Conservation (phyloP, 2,113 vertebrate species). For the Myocastor coypus region DNA sequence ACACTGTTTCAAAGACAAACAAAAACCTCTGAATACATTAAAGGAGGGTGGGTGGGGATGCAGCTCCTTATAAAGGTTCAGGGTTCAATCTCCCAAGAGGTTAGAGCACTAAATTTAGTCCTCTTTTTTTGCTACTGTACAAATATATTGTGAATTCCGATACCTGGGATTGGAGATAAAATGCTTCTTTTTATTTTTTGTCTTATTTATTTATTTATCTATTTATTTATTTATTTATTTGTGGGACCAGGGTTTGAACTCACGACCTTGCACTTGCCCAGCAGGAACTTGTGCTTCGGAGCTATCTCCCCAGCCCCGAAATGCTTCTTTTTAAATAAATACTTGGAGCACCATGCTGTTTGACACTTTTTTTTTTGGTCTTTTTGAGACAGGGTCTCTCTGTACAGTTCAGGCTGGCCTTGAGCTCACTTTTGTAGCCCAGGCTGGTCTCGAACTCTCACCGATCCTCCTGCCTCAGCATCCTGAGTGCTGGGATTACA, state of each 20-base stretch:
- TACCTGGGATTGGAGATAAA: slow-evolving; percentile 18
- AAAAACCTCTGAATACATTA: background rate
- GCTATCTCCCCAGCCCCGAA: too few relatives aligned
- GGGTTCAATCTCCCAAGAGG: background rate
- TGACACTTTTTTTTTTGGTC: background rate
- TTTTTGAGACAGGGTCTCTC: too few relatives aligned
- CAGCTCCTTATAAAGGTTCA: background rate
- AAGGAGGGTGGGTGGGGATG: background rate
- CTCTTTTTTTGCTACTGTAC: background rate
- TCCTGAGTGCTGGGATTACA: too few relatives aligned
- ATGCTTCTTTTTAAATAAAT: slow-evolving; percentile 71
- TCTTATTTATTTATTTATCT: too few relatives aligned
- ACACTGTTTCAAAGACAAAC: background rate
- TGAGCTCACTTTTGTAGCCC: too few relatives aligned
- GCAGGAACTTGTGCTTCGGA: too few relatives aligned
- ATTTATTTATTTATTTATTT: too few relatives aligned
- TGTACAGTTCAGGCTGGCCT: too few relatives aligned
- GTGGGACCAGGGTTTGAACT: too few relatives aligned
- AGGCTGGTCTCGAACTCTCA: too few relatives aligned
- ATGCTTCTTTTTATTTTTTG: slow-evolving; percentile 29
- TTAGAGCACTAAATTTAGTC: background rate
- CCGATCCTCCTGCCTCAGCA: too few relatives aligned
- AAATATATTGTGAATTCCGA: background rate
- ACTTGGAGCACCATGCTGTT: background rate
- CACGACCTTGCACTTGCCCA: too few relatives aligned